Percentiles rank a stretch among this genome's conserved stretches.
Evolutionary conservation across 2,888 invertebrate species (phyloP).

Genomic region (Cryptus viduatorius): DNA sequence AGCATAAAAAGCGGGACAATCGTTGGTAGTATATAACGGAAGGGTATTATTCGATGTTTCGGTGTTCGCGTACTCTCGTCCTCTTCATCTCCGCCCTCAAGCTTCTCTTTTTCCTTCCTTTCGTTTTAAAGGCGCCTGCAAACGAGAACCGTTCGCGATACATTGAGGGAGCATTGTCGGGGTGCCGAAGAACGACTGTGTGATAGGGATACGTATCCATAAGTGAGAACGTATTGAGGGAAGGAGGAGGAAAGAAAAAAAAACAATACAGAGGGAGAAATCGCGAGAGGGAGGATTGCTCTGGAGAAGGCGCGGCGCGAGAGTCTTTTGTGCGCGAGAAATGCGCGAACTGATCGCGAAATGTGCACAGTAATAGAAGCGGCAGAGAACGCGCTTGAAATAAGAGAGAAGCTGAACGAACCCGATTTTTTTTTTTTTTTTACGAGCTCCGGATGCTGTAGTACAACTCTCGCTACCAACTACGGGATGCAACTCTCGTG

Average conservation of each 20-base stretch:
- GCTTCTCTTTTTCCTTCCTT: background rate
- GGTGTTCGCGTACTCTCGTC: background rate
- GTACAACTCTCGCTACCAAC: background rate
- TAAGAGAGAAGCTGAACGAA: background rate
- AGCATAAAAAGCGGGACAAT: background rate
- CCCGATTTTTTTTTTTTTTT: background rate
- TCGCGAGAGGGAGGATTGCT: constrained; percentile 1
- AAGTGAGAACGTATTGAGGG: background rate
- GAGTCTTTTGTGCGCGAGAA: constrained; percentile 8
- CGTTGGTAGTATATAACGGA: background rate
- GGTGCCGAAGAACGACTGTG: background rate
- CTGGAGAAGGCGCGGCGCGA: constrained; percentile 11
- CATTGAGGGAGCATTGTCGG: background rate
- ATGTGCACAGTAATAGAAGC: background rate
- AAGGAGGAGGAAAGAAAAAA: background rate
- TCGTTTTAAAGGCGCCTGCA: background rate
- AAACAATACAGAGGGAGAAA: background rate
- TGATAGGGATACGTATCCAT: background rate
- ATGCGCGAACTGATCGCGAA: background rate
- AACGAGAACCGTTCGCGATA: constrained; percentile 1
- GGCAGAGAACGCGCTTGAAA: background rate
- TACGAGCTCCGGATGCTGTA: background rate
- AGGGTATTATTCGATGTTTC: background rate
- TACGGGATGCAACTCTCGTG: background rate
- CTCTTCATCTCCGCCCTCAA: background rate